phyloP scores from a whole-genome alignment of 2,888 invertebrate genomes.

The Apamea sordens region DNA sequence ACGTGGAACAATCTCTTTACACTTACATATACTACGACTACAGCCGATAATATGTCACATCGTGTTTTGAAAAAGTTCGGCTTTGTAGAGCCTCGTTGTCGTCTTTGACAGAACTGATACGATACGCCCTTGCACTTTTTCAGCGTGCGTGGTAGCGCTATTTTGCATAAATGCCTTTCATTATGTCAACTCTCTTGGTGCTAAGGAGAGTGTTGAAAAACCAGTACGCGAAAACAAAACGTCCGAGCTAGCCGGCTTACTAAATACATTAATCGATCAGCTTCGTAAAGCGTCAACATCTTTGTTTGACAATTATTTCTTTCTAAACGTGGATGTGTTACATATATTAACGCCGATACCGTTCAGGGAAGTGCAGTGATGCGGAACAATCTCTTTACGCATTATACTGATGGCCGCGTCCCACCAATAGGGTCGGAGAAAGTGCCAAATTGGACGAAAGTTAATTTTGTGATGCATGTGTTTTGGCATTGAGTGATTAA shows the following conservation, averaged over 20 bases:
- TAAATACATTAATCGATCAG: too few species aligned
- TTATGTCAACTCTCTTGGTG: too few species aligned
- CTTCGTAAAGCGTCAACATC: too few species aligned
- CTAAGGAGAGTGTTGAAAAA: too few species aligned
- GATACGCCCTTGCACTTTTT: neutral
- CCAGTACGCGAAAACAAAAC: too few species aligned
- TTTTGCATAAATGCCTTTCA: too few species aligned
- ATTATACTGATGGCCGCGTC: constrained; percentile 57
- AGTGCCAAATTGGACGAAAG: constrained; percentile 68
- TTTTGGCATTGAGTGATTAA: constrained; percentile 27
- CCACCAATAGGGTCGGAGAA: constrained; percentile 72
- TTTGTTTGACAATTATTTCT: neutral
- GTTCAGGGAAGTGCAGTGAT: constrained; percentile 51
- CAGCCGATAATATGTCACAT: constrained; percentile 1
- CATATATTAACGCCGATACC: constrained; percentile 12
- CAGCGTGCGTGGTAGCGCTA: neutral
- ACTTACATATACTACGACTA: too few species aligned
- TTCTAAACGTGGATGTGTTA: constrained; percentile 4
- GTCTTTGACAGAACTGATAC: neutral
- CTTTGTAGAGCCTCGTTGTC: neutral
- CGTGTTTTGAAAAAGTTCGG: neutral
- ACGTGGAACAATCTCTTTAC: neutral
- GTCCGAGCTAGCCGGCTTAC: neutral
- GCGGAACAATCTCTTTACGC: constrained; percentile 64
- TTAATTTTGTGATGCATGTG: constrained; percentile 34